Evolutionary conservation across 2,888 invertebrate genomes (phyloP).

Genomic region (Epirrhoe tristata): DNA sequence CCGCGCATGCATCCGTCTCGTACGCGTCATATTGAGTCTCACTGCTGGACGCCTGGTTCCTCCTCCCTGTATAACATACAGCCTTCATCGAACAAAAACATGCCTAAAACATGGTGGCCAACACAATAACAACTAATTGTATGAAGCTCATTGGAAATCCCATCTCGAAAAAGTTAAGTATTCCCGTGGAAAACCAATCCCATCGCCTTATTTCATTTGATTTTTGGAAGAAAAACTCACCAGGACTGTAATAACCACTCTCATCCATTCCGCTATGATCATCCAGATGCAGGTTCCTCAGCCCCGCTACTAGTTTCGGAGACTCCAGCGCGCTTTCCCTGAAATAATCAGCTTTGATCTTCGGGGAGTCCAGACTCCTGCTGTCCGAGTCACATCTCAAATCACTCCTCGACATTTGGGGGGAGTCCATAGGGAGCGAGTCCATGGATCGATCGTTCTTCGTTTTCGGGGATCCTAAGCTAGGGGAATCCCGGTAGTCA

Average conservation of each 20-base stretch:
- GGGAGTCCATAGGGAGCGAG: constrained; percentile 77
- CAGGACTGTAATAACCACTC: constrained; percentile 81
- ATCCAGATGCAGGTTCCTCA: constrained; percentile 77
- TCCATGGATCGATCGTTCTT: constrained; percentile 77
- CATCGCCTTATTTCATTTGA: no score
- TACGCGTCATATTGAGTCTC: constrained; percentile 74
- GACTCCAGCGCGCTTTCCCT: constrained; percentile 74
- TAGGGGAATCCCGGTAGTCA: constrained; percentile 77
- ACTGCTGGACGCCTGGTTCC: constrained; percentile 59
- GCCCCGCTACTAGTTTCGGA: constrained; percentile 72
- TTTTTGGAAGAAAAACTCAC: constrained; percentile 47
- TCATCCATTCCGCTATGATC: constrained; percentile 82
- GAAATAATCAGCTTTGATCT: constrained; percentile 74
- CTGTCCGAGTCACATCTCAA: constrained; percentile 74
- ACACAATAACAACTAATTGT: no score
- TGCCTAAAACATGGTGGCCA: no score
- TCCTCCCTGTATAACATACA: constrained; percentile 57
- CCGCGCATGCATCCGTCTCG: constrained; percentile 68
- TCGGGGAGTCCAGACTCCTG: constrained; percentile 77
- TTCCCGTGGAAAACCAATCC: no score
- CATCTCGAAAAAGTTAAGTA: no score
- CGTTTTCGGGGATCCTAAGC: constrained; percentile 74
- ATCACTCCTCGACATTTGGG: constrained; percentile 74
- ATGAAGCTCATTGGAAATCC: no score
- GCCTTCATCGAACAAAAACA: no score